A percentile compares a stretch with the other conserved stretches of the same genome.
phyloP scores from a whole-genome alignment of 2,113 vertebrate genomes.

The Megaceryle torquata region DNA sequence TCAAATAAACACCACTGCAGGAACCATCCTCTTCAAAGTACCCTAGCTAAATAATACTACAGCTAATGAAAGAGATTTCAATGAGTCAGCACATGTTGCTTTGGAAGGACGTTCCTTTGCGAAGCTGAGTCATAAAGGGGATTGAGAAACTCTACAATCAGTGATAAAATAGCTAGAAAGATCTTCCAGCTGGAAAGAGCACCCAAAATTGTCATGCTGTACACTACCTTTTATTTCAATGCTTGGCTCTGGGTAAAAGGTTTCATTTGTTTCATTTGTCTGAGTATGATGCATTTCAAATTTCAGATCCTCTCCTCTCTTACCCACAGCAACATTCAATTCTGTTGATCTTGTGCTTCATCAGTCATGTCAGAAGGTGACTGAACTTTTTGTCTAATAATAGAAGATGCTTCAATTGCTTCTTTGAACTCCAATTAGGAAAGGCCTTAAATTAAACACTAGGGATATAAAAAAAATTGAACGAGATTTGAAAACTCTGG shows the following conservation, averaged over 20 bases:
- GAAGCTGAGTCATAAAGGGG: slow-evolving; percentile 40
- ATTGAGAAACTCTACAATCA: slow-evolving; percentile 4
- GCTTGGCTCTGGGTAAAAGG: background rate
- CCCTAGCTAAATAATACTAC: background rate
- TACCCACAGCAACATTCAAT: background rate
- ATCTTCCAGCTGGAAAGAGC: background rate
- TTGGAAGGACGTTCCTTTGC: slow-evolving; percentile 21
- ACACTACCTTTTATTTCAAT: background rate
- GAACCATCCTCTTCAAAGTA: background rate
- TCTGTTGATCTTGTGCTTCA: background rate
- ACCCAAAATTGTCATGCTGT: background rate
- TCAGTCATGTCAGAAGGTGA: background rate
- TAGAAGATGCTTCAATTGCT: background rate
- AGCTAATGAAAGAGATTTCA: slow-evolving; percentile 14
- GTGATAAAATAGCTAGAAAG: slow-evolving; percentile 7
- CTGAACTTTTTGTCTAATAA: background rate
- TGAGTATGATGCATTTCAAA: background rate
- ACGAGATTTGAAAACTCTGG: background rate
- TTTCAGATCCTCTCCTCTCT: slow-evolving; percentile 3
- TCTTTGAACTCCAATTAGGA: slow-evolving; percentile 3
- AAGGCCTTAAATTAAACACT: slow-evolving; percentile 6
- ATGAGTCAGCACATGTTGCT: background rate
- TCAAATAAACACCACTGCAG: background rate
- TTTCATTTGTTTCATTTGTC: slow-evolving; percentile 4
- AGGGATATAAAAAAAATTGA: background rate